Evolutionary conservation across 2,797 vertebrate genomes (phyloP).

Genomic region (Euphonia xanthogaster): DNA sequence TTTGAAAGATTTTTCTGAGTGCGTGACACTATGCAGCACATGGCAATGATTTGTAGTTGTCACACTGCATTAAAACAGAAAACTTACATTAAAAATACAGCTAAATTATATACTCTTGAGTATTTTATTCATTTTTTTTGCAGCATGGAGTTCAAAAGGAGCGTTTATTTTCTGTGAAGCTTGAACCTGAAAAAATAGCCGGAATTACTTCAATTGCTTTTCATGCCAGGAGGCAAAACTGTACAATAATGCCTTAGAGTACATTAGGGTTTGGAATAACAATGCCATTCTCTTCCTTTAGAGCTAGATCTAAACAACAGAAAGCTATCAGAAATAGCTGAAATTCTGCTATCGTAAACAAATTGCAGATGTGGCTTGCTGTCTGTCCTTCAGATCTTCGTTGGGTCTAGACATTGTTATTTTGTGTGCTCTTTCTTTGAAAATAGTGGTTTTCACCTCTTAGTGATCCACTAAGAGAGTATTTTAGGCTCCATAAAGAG

Average conservation of each 20-base stretch:
- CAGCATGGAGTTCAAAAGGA: background rate
- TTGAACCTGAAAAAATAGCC: background rate
- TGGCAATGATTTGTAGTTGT: background rate
- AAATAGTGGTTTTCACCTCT: background rate
- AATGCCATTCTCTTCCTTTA: background rate
- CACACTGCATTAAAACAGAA: slow-evolving; percentile 36
- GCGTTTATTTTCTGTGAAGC: background rate
- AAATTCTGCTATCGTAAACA: background rate
- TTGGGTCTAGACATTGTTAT: background rate
- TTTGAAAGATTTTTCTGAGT: slow-evolving; percentile 18
- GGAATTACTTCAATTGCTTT: background rate
- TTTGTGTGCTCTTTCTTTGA: background rate
- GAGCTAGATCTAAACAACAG: background rate
- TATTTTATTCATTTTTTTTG: background rate
- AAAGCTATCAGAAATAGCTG: background rate
- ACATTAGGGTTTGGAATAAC: background rate
- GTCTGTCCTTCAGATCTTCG: background rate
- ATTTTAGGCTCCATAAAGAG: background rate
- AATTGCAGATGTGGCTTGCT: background rate
- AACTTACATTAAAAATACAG: slow-evolving; percentile 10
- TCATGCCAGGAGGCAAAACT: background rate
- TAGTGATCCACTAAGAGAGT: background rate
- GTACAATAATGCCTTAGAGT: background rate
- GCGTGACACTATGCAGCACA: background rate
- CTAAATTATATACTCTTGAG: background rate